Evolutionary conservation across 2,797 vertebrate genomes (phyloP).

Genomic region (Thaleichthys pacificus): DNA sequence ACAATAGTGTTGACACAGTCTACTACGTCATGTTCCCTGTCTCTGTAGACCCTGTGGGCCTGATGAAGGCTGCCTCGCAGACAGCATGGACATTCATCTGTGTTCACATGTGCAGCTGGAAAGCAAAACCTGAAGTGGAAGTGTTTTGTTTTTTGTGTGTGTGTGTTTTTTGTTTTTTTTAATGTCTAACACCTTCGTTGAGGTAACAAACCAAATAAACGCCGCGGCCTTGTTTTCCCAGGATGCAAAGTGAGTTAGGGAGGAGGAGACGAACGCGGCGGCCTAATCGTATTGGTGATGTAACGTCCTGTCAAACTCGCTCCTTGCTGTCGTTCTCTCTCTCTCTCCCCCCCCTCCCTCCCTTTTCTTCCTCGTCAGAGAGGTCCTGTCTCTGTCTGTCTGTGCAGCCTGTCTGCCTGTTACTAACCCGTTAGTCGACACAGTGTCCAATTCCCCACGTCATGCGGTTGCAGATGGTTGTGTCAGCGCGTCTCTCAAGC

Average conservation of each 20-base stretch:
- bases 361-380: neutral
- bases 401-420: neutral
- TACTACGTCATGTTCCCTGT: conserved; percentile 18
- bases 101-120: neutral
- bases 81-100: neutral
- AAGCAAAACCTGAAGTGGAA: neutral
- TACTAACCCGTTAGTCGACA: no score
- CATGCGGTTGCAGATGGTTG: no score
- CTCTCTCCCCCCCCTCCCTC: neutral
- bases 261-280: conserved; percentile 6
- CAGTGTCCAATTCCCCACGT: no score
- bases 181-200: neutral
- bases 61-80: no score
- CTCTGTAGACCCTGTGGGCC: neutral
- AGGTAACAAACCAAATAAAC: conserved; percentile 27
- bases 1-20: conserved; percentile 47
- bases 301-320: conserved; percentile 5
- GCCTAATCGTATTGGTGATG: conserved; percentile 36
- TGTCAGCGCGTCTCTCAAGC: neutral
- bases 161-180: neutral
- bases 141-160: neutral
- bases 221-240: conserved; percentile 13
- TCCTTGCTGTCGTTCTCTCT: conserved; percentile 9
- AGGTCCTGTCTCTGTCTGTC: neutral
- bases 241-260: conserved; percentile 39